Evolutionary conservation across 2,113 vertebrate species (phyloP), one percentile per base, ranked within the genome.

Genomic region (Syrrhaptes paradoxus): DNA sequence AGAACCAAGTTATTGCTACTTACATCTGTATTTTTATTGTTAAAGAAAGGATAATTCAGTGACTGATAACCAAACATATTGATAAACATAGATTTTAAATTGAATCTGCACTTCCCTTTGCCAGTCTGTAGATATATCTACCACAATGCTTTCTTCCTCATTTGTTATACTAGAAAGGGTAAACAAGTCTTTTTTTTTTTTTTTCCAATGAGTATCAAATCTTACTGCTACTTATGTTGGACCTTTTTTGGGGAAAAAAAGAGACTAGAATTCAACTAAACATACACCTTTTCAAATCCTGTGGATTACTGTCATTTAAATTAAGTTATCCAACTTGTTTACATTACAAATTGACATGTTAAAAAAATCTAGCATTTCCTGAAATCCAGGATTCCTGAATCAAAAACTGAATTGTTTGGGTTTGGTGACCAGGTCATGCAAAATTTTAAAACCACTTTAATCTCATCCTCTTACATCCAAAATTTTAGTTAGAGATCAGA

Each of bases 221-320:
- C n/a, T 62, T 89, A 28, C 22, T 61, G 6, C 81, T 46, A 52
- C 6, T 52, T 85, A 32, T 16, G 9, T 11, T 66, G 21, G 62
- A 58, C 7, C 7, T 79, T 68, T 76, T 11, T 1, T 0, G 6
- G 21, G 25, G 2, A 0, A 4, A 38, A 38, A 58, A 70, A 2
- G 10, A 62, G 36, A 58, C 12, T 38, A 29, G 16, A 74, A 92
- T 63, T 86, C 51, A 51, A 34, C 7, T 36, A 51, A 88, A 57
- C 5, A 46, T 5, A 9, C 9, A 62, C 6, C 9, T 80, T 57
- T 67, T 74, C 36, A 77, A 57, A 73, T 84, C 28, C 38, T 25
- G 16, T 34, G 10, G 17, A 77, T 77, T 84, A 83, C 0, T 8
- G 0, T 7, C 46, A 55, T 13, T 46, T 34, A 73, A 73, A 82